Evolutionary conservation across 2,797 vertebrate genomes (phyloP), one percentile per base, ranked within the genome.

Genomic region (Decapterus maruadsi): DNA sequence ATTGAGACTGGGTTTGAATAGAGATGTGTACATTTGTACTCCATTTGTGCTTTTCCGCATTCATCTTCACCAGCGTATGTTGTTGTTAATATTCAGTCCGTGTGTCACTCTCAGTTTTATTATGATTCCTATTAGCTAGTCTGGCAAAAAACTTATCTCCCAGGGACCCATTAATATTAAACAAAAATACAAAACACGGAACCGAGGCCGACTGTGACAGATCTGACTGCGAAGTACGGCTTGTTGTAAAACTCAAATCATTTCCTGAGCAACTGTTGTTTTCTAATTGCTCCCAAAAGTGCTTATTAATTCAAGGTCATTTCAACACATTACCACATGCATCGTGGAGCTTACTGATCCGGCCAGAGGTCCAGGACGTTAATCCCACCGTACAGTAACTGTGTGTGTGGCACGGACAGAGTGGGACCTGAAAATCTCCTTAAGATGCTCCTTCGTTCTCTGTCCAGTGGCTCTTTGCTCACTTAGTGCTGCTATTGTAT

Each of bases 401-500:
- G 66, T 78, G 62, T 77, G 72, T 53, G 63, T 70, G 66, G 65
- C 72, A 64, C 26, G 26, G 26, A 77, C 42, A 77, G 65, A 68
- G 58, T 54, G 48, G 62, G 59, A 64, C 55, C 77, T 68, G 59
- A 61, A 87, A 66, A 76, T 60, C 58, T 78, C 71, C 70, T 78
- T 43, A 85, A 73, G 77, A 86, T 73, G 83, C 42, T 86, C 64
- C 70, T 61, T 87, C 54, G 74, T 45, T 81, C 77, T 75, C 20
- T 73, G 68, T 78, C 87, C 78, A 77, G 68, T 78, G 89, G 89
- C 82, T 85, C 72, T 89, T 82, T 88, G 87, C 87, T 92, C 86
- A 91, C 87, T 90, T 89, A 87, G 87, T 75, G 83, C 78, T 34
- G 67, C 75, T 70, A 77, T 92, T 92, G 81, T 88, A 38, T 0